These are phyloP conservation scores for Cyprinodon variegatus DNA, from an alignment of 2,113 vertebrate species.

Conservation along the genomic window DNA sequence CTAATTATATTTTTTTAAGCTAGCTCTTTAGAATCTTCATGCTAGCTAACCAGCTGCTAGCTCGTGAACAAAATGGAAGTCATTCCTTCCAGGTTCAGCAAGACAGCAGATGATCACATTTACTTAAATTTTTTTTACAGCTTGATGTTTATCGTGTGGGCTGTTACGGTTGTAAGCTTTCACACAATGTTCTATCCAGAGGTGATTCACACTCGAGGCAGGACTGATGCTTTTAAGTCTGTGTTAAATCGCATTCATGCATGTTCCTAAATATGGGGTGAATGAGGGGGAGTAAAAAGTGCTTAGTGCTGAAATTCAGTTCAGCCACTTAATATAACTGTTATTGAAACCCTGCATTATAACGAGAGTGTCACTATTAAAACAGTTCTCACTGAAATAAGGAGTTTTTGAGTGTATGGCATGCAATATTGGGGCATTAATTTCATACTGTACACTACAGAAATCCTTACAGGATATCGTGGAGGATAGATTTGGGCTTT, in stretches of 20 bases:
- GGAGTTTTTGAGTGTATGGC: not conserved
- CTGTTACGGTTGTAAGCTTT: constrained; percentile 24
- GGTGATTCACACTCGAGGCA: constrained; percentile 42
- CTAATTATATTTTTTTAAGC: not conserved
- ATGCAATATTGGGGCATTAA: not conserved
- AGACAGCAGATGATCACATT: not conserved
- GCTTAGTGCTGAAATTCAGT: constrained; percentile 35
- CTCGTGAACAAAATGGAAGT: not conserved
- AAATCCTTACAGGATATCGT: constrained; percentile 1
- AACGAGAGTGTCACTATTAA: not conserved
- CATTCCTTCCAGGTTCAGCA: not conserved
- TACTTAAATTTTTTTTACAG: constrained; percentile 10
- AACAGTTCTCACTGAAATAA: not conserved
- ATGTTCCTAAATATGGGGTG: constrained; percentile 27
- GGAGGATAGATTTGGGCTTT: constrained; percentile 7
- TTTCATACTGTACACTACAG: not conserved
- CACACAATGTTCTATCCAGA: constrained; percentile 16
- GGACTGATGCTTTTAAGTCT: constrained; percentile 37
- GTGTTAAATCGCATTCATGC: constrained; percentile 32
- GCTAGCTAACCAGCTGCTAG: not conserved
- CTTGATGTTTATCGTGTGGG: constrained; percentile 9
- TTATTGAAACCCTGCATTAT: constrained; percentile 16
- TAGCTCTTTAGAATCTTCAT: not conserved
- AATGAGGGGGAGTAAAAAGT: constrained; percentile 37
- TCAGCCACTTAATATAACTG: constrained; percentile 27